Evolutionary conservation across 1,140 invertebrate genomes (phyloP).

Genomic region (Caerostris darwini): DNA sequence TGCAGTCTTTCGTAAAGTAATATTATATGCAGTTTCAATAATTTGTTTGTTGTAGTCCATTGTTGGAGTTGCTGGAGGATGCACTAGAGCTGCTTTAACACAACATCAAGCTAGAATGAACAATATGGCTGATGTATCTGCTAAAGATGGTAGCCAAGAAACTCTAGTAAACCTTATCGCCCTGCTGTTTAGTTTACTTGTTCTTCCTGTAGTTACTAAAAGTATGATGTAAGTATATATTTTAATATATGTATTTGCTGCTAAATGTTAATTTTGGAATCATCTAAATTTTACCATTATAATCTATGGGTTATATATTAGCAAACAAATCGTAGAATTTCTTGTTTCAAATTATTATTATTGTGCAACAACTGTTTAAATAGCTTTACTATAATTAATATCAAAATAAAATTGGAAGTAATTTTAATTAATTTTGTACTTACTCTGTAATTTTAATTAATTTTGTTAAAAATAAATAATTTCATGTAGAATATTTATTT

Average conservation of each 20-base stretch:
- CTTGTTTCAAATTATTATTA: neutral
- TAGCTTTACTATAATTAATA: neutral
- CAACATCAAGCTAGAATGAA: conserved; percentile 87
- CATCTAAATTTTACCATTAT: neutral
- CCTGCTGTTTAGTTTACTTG: conserved; percentile 88
- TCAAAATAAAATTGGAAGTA: neutral
- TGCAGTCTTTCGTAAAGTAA: neutral
- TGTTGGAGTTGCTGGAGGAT: conserved; percentile 93
- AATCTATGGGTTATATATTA: neutral
- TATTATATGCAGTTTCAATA: neutral
- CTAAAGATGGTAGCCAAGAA: conserved; percentile 98
- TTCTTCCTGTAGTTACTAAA: conserved; percentile 87
- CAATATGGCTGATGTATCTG: conserved; percentile 95
- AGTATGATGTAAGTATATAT: conserved; percentile 80
- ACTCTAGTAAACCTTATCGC: conserved; percentile 95
- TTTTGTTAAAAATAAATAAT: neutral
- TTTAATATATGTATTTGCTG: neutral
- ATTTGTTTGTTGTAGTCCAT: conserved; percentile 85
- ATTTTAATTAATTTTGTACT: neutral
- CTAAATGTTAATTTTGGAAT: neutral
- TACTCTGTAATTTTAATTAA: neutral
- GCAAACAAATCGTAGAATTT: neutral
- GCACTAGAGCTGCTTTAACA: conserved; percentile 94
- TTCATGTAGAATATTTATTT: neutral
- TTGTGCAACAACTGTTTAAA: neutral